These are phyloP conservation scores for Sarcoramphus papa DNA, from an alignment of 2,797 vertebrate species.

Conservation along the genomic window DNA sequence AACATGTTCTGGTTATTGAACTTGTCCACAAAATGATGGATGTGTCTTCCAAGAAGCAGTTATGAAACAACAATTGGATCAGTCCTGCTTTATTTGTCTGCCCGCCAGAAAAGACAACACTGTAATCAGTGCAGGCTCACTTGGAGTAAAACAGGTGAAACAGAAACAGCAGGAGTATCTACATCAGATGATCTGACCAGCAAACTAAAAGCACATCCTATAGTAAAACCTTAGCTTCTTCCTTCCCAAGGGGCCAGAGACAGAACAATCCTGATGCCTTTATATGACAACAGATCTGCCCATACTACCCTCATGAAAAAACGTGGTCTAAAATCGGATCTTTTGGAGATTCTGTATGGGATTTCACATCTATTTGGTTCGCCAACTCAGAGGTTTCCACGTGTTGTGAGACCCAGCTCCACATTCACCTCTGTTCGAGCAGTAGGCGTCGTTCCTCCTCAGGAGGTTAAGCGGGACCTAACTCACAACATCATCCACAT, in stretches of 20 bases:
- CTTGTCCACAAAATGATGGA: not conserved
- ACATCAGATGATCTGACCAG: not conserved
- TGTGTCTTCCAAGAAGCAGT: not conserved
- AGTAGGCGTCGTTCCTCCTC: not conserved
- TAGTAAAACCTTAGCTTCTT: not conserved
- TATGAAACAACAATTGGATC: not conserved
- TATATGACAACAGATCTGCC: not conserved
- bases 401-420: not conserved
- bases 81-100: not conserved
- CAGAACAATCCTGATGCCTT: not conserved
- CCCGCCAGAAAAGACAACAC: not conserved
- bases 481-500: not conserved
- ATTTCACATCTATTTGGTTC: not conserved
- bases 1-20: not conserved
- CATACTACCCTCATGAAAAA: not conserved
- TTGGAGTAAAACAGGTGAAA: not conserved
- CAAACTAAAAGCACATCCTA: not conserved
- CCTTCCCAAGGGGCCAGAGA: rapidly evolving
- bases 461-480: not conserved
- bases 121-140: not conserved
- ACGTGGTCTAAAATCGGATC: not conserved
- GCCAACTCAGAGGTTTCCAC: not conserved
- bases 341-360: not conserved
- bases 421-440: not conserved
- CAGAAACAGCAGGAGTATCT: not conserved